Percentiles rank a stretch among this genome's conserved stretches.
phyloP scores from a whole-genome alignment of 2,797 vertebrate species.

The Decapterus maruadsi region DNA sequence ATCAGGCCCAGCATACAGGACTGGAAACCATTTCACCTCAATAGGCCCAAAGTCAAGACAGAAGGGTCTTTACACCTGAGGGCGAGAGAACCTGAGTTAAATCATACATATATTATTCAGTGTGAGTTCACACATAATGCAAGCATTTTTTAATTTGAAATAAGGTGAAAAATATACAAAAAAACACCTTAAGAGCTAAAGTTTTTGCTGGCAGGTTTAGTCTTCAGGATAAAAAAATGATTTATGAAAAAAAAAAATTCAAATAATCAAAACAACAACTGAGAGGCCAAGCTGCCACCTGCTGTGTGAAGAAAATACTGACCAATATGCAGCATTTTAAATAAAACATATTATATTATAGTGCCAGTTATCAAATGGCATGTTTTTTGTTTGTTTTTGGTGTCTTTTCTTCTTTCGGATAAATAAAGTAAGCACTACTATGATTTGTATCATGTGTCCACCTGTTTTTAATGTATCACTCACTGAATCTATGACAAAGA shows the following conservation, averaged over 20 bases:
- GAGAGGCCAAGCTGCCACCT: not conserved
- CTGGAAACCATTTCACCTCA: slow-evolving; percentile 50
- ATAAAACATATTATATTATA: not conserved
- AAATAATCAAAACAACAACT: not conserved
- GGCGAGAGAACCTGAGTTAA: not conserved
- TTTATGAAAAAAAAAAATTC: not conserved
- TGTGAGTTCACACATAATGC: slow-evolving; percentile 2
- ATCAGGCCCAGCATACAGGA: slow-evolving; percentile 21
- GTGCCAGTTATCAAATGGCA: not conserved
- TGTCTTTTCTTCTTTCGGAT: not conserved
- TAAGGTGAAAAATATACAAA: not conserved
- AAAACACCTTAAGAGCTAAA: not conserved
- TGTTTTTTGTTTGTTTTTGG: not conserved
- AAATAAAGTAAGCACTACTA: not conserved
- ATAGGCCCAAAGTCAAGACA: not conserved
- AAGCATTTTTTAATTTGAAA: not conserved
- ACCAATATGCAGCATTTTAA: not conserved
- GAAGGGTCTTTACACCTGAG: slow-evolving; percentile 18
- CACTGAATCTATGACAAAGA: slow-evolving; percentile 14
- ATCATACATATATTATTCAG: not conserved
- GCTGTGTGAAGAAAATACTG: not conserved
- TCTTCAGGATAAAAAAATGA: not conserved
- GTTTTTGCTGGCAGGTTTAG: not conserved
- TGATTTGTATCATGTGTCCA: not conserved
- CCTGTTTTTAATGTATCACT: not conserved